Evolutionary conservation across 2,888 invertebrate species (phyloP), one percentile per base, ranked within the genome.

Genomic region (Pseudococcus jackbeardsleyi): DNA sequence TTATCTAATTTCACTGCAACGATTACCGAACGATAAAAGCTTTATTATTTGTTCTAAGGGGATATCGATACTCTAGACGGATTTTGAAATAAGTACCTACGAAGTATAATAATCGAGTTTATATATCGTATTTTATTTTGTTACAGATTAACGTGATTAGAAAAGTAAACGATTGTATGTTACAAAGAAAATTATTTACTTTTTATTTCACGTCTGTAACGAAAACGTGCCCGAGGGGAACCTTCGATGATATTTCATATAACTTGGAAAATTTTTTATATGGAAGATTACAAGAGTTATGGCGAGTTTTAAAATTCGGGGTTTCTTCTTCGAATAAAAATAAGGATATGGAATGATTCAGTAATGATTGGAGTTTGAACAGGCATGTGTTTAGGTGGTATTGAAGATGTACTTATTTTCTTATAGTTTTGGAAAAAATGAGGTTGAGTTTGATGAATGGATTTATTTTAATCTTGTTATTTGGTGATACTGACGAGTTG

Each of bases 101-200:
- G 68, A 26, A 15, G 68, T 64, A 64, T 7, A 33, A 59, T 59
- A 59, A 59, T 19, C 59, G 68, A 72, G 26, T 72, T 59, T 72
- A 72, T 72, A 33, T 72, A 26, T 72, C 68, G n/a, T 59, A 59
- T 72, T 72, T 72, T 72, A 72, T 72, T 59, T 72, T 72, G 68
- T 72, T 72, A 26, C 68, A 72, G 68, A 72, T 72, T 72, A 72
- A 26, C 68, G 68, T 72, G 68, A 72, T 72, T 72, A 72, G 68
- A 72, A 72, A 33, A 72, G 33, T 72, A 72, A 72, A 72, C 68
- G 22, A 19, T 59, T 59, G 59, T 59, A 59, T 33, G 68, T 72
- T 72, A 15, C 68, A 72, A 26, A 33, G 33, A 33, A 72, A 26
- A 72, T 72, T 72, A 33, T 72, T 72, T 26, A 72, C 68, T 72